These are phyloP conservation scores for Procambarus clarkii DNA, from an alignment of 1,140 invertebrate genomes.

Conservation along the genomic window DNA sequence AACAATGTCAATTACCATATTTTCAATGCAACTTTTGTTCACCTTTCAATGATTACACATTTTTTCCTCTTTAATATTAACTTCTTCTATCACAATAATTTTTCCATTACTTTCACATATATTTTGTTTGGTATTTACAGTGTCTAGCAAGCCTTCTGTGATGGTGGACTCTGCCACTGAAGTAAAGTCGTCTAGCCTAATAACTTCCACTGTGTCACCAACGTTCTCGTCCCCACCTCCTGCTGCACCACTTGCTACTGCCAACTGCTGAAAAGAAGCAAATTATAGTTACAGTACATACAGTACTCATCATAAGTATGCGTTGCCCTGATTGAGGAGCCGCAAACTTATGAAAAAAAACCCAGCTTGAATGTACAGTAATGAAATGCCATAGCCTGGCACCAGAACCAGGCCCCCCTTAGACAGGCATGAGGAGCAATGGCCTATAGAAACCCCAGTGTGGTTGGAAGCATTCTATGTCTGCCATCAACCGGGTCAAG, in stretches of 20 bases:
- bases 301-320: no score
- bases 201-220: conserved; percentile 55
- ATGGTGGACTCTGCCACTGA: conserved; percentile 38
- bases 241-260: conserved; percentile 8
- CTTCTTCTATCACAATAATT: conserved; percentile 54
- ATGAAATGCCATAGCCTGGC: no score
- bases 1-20: no score
- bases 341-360: no score
- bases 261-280: conserved; percentile 15
- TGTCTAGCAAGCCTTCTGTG: conserved; percentile 23
- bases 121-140: not conserved
- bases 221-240: conserved; percentile 5
- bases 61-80: conserved; percentile 4
- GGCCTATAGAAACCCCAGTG: no score
- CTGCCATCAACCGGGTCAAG: no score
- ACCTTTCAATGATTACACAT: not conserved
- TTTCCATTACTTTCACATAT: conserved; percentile 15
- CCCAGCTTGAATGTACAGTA: no score
- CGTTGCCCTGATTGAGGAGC: no score
- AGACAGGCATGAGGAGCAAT: no score
- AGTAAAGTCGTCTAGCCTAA: conserved; percentile 50
- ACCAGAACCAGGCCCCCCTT: no score
- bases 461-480: no score
- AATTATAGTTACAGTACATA: not conserved
- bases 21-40: no score